Percentiles rank a stretch among this genome's conserved stretches.
Evolutionary conservation across 2,888 invertebrate genomes (phyloP).

Genomic region (Eristalis tenax): DNA sequence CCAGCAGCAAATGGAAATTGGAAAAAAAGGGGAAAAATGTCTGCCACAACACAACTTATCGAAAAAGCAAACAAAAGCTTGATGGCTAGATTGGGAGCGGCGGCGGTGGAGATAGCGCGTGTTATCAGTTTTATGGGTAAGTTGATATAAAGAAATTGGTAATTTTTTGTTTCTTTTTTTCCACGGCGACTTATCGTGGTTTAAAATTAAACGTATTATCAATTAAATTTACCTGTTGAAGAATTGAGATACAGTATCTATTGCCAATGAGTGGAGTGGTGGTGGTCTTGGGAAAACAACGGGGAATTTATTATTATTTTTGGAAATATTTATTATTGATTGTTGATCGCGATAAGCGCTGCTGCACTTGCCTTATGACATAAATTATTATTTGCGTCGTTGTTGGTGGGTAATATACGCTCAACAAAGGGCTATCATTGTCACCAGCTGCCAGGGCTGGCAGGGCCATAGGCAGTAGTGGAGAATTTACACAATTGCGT

Average conservation of each 20-base stretch:
- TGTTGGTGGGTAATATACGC: neutral
- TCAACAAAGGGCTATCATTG: neutral
- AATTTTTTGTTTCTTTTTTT: neutral
- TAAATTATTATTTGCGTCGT: neutral
- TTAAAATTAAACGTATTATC: neutral
- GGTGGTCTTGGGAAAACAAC: neutral
- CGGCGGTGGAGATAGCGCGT: constrained; percentile 16
- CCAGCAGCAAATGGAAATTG: neutral
- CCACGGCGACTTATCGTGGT: neutral
- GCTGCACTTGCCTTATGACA: neutral
- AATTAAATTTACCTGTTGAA: neutral
- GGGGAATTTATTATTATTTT: constrained; percentile 1
- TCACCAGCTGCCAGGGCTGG: too few species aligned
- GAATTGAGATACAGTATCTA: neutral
- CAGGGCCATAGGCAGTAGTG: too few species aligned
- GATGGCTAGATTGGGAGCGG: constrained; percentile 41
- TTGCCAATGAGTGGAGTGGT: neutral
- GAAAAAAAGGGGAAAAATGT: neutral
- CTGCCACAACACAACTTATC: neutral
- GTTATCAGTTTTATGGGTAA: constrained; percentile 44
- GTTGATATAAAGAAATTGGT: constrained; percentile 18
- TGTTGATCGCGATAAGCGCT: constrained; percentile 12
- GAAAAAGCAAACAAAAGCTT: neutral
- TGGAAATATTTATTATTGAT: neutral
- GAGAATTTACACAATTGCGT: too few species aligned